These are phyloP conservation scores for Penaeus chinensis DNA, from an alignment of 1,140 invertebrate genomes.

Conservation along the genomic window DNA sequence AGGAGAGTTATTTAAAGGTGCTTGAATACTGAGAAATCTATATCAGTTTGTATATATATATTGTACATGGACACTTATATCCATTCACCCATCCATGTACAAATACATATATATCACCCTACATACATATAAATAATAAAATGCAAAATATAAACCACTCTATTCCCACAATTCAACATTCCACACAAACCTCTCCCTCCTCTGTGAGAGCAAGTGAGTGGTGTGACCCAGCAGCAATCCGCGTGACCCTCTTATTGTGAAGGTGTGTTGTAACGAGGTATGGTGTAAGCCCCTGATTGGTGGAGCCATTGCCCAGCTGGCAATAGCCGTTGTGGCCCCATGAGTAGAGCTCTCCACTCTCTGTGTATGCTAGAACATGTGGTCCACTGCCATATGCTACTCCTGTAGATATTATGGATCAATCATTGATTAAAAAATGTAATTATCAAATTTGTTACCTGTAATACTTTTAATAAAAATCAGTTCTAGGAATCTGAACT, in stretches of 20 bases:
- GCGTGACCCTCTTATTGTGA: conserved; percentile 71
- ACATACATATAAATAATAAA: neutral
- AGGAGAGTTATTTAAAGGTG: no score
- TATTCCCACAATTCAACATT: neutral
- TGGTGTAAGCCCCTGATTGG: conserved; percentile 72
- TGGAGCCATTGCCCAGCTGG: conserved; percentile 75
- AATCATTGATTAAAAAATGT: neutral
- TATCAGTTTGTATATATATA: no score
- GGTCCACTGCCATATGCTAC: conserved; percentile 78
- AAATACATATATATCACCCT: no score
- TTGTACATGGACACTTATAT: no score
- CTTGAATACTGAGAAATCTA: no score
- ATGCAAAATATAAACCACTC: neutral
- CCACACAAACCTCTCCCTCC: conserved; percentile 73
- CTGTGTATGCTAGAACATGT: conserved; percentile 76
- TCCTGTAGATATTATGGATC: conserved; percentile 64
- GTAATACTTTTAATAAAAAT: neutral
- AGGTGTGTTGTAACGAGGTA: conserved; percentile 70
- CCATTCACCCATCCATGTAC: no score
- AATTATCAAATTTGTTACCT: neutral
- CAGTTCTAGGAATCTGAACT: no score
- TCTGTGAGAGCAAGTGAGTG: conserved; percentile 73
- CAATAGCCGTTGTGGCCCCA: conserved; percentile 79
- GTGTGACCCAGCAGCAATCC: conserved; percentile 74
- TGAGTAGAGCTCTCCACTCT: conserved; percentile 74